Evolutionary conservation across 2,113 vertebrate species (phyloP), one percentile per base, ranked within the genome.

Genomic region (Ptilonorhynchus violaceus): DNA sequence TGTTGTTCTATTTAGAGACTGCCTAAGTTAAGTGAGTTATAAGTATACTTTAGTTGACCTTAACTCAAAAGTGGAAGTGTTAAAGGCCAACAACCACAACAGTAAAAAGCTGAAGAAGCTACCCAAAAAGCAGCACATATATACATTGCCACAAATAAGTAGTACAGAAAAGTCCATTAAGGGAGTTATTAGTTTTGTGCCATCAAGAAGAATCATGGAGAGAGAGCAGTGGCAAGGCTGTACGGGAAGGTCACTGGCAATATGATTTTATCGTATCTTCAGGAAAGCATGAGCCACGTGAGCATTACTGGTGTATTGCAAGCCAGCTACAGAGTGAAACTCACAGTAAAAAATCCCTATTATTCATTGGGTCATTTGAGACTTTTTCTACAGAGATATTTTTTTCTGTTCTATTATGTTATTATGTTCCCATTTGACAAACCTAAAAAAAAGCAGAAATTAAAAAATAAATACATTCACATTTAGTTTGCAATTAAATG

Each of bases 281-380:
- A 46, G 56, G 19, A 87, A 87, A 52, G 15, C 35, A 77, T 47
- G 42, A 76, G 19, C 66, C 24, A n/a, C 15, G 24, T 68, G 27
- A 75, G 28, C 33, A 44, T 87, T 89, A 10, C 4, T 66, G 31
- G 17, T 37, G 6, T 27, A 17, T 56, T 76, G 37, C 15, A 69
- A 88, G 35, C 7, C 53, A 81, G 30, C 20, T 86, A 66, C 18
- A 68, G 25, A 41, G 21, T 59, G 23, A 44, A 13, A 39, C 6
- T 68, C 11, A 16, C 8, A 62, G 25, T 21, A 82, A 67, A 66
- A 60, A 50, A 15, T 0, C 0, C 2, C 4, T 21, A 4, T 44
- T 59, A 44, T 73, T 90, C n/a, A 33, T 7, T 73, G 18, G 9
- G 20, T 56, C 1, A 3, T 87, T 72, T 64, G 27, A 75, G 27